Conservation (phyloP, 2,888 invertebrate species). For the Dascillus cervinus region DNA sequence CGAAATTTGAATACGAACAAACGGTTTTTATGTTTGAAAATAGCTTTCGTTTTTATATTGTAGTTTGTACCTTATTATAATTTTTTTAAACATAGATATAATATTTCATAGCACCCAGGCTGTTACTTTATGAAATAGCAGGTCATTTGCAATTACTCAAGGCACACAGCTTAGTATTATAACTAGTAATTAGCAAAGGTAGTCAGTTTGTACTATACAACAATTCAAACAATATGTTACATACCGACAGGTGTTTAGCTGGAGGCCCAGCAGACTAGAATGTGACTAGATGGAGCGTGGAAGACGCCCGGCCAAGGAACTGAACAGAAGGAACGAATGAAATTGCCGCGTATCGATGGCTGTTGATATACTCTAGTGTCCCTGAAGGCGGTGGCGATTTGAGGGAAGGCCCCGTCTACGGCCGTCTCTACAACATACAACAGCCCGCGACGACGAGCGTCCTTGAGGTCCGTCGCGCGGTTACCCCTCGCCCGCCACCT, state of each 20-base stretch:
- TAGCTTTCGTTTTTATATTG: conserved; percentile 13
- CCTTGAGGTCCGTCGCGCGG: conserved; percentile 17
- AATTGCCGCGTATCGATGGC: conserved; percentile 16
- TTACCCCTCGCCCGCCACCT: conserved; percentile 22
- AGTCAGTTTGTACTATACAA: conserved; percentile 44
- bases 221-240: conserved; percentile 37
- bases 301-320: conserved; percentile 29
- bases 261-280: conserved; percentile 15
- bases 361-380: conserved; percentile 20
- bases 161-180: conserved; percentile 64
- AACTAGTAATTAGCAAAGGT: conserved; percentile 46
- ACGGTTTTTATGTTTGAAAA: conserved; percentile 18
- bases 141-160: conserved; percentile 69
- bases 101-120: conserved; percentile 41
- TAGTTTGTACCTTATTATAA: conserved; percentile 30
- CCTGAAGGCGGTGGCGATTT: conserved; percentile 21
- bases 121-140: conserved; percentile 42
- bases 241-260: conserved; percentile 18
- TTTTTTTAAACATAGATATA: conserved; percentile 38
- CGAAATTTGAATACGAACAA: conserved; percentile 29
- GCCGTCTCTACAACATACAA: conserved; percentile 27
- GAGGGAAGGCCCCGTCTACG: conserved; percentile 31
- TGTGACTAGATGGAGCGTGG: conserved; percentile 25
- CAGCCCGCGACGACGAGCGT: conserved; percentile 19
- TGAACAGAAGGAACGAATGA: conserved; percentile 19